phyloP scores from a whole-genome alignment of 92 coral and sea anemone species.

The Parazoanthus swiftii region DNA sequence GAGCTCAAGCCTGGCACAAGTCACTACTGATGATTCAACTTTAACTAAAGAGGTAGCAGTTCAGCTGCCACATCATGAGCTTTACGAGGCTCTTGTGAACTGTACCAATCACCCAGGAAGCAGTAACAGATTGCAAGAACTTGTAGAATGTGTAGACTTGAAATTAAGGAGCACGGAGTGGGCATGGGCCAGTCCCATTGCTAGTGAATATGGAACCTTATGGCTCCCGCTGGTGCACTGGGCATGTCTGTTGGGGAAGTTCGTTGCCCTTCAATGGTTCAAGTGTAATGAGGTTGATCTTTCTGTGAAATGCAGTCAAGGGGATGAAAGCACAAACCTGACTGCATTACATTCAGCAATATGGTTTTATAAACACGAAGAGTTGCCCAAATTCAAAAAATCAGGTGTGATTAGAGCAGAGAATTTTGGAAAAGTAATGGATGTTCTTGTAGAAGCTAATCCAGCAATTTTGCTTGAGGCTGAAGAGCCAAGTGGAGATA shows the following conservation, averaged over 20 bases:
- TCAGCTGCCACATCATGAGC: slow-evolving; percentile 24
- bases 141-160: background rate
- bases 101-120: slow-evolving; percentile 2
- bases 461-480: slow-evolving; percentile 18
- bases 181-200: slow-evolving; percentile 18
- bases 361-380: slow-evolving; percentile 24
- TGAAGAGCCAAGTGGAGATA: slow-evolving; percentile 29
- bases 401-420: slow-evolving; percentile 32
- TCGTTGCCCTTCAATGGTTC: slow-evolving; percentile 21
- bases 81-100: slow-evolving; percentile 19
- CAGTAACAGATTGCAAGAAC: slow-evolving; percentile 10
- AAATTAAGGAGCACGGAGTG: background rate
- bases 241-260: slow-evolving; percentile 35
- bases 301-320: slow-evolving; percentile 8
- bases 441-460: slow-evolving; percentile 11
- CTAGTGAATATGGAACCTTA: slow-evolving; percentile 23
- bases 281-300: slow-evolving; percentile 12
- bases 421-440: slow-evolving; percentile 35
- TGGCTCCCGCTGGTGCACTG: slow-evolving; percentile 44
- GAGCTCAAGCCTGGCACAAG: too few species aligned
- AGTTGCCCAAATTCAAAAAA: background rate
- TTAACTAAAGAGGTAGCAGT: background rate
- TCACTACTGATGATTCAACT: background rate
- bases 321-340: background rate
- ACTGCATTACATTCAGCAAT: slow-evolving; percentile 39